Base-by-base conservation (phyloP, 2,888 invertebrate genomes). In the Amblyjoppa proteus region DNA sequence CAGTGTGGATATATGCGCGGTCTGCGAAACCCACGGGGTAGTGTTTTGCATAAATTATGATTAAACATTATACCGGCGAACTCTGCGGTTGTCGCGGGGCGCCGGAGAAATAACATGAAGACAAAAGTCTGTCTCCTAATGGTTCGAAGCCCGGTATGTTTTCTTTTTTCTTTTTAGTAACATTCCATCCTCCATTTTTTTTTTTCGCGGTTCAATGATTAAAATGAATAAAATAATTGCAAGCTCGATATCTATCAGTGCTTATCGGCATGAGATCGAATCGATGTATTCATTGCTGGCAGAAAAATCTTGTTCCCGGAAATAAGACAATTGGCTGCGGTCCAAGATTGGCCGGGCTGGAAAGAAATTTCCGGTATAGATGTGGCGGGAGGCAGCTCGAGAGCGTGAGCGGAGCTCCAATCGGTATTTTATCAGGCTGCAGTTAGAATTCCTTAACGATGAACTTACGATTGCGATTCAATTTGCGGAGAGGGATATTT, bases 401-500 rank as follows among this genome's bases (percentile, higher is more conserved):
- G 71, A 45, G 76, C 76, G 76, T 78, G 51, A 41, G 66, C 74
- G 83, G 25, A 61, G 76, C 83, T 84, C 77, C 84, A 84, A 64
- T 88, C 68, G 74, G 83, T 87, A 89, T 90, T 91, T 90, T 90
- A 89, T 89, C 89, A 89, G 85, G 81, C 71, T 66, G 86, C 87
- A 81, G 89, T 91, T 91, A 90, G 90, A 92, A 90, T 90, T 89
- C 83, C 76, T 88, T 89, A 89, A 88, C 87, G 85, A 87, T 82
- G 85, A 80, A 88, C 85, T 79, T 85, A 74, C 87, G 80, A 84
- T 84, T 87, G 89, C 88, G 86, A 90, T 91, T 90, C 89, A 92
- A 92, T 91, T 90, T 90, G 87, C 87, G 61, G 77, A 53, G 83
- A 64, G 64, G 34, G 45, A 83, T 74, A 78, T 86, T 83, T 83